Evolutionary conservation across 2,797 vertebrate species (phyloP).

Genomic region (Pogoniulus pusillus): DNA sequence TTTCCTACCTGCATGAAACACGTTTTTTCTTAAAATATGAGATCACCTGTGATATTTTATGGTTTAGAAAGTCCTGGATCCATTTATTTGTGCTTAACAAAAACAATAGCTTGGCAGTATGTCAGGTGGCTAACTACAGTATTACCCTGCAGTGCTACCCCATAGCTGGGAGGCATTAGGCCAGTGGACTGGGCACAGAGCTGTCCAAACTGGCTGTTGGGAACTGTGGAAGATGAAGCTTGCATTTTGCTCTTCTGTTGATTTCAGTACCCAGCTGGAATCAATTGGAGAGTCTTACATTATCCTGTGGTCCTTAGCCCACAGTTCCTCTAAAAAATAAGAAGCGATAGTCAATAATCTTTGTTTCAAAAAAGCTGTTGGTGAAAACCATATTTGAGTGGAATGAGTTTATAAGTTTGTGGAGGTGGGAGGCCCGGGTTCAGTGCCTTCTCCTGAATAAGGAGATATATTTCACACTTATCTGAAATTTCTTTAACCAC

Average conservation of each 20-base stretch:
- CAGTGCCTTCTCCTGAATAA: background rate
- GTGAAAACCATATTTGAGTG: background rate
- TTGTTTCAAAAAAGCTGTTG: background rate
- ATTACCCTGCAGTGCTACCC: accelerated
- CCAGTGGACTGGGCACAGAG: background rate
- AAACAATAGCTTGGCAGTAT: accelerated
- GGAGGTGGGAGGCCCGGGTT: background rate
- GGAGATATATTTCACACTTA: background rate
- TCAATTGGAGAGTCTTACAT: background rate
- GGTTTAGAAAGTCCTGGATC: background rate
- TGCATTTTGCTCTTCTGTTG: background rate
- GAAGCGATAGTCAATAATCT: background rate
- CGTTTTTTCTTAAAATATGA: background rate
- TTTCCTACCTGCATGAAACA: background rate
- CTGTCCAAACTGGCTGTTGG: background rate
- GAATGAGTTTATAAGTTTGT: background rate
- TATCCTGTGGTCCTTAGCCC: background rate
- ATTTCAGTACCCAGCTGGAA: background rate
- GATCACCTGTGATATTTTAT: background rate
- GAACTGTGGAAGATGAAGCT: background rate
- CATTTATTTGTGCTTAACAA: background rate
- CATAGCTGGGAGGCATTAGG: accelerated
- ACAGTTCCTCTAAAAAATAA: background rate
- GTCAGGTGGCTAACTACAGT: background rate
- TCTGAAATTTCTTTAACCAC: background rate